Evolutionary conservation across 2,797 vertebrate species (phyloP).

Genomic region (Spea hammondii): DNA sequence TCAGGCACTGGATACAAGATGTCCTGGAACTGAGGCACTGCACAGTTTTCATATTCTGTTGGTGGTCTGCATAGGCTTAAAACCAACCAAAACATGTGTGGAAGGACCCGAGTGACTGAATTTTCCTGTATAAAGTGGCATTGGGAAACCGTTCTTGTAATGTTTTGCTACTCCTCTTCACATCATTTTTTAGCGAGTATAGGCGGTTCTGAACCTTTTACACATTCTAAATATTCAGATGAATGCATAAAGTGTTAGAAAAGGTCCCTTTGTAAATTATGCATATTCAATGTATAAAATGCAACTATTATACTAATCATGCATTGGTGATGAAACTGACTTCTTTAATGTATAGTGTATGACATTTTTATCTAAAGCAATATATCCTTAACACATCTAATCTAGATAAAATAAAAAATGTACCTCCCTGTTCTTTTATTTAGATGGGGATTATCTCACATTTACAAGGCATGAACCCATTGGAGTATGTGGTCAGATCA

Average conservation of each 20-base stretch:
- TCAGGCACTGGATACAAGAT: not conserved
- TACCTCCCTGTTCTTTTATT: slow-evolving; percentile 44
- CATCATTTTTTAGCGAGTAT: no score
- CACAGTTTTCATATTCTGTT: slow-evolving; percentile 10
- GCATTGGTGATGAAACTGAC: no score
- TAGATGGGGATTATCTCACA: slow-evolving; percentile 97
- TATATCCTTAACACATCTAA: no score
- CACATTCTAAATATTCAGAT: no score
- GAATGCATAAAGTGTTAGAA: no score
- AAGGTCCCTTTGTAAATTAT: no score
- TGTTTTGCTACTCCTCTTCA: no score
- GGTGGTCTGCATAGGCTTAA: slow-evolving; percentile 20
- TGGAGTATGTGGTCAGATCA: slow-evolving; percentile 98
- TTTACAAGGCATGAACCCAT: slow-evolving; percentile 97
- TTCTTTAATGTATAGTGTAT: no score
- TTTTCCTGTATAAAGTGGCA: not conserved
- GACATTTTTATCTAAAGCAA: no score
- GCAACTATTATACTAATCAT: no score
- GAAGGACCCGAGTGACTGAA: not conserved
- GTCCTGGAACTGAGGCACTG: slow-evolving; percentile 1
- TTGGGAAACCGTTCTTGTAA: not conserved
- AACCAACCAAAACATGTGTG: slow-evolving; percentile 18
- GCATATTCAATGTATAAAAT: no score
- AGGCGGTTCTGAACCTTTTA: no score
- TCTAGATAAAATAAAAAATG: not conserved